Percentiles rank a stretch among this genome's conserved stretches.
phyloP scores from a whole-genome alignment of 2,797 vertebrate genomes.

The Myotis findleyi region DNA sequence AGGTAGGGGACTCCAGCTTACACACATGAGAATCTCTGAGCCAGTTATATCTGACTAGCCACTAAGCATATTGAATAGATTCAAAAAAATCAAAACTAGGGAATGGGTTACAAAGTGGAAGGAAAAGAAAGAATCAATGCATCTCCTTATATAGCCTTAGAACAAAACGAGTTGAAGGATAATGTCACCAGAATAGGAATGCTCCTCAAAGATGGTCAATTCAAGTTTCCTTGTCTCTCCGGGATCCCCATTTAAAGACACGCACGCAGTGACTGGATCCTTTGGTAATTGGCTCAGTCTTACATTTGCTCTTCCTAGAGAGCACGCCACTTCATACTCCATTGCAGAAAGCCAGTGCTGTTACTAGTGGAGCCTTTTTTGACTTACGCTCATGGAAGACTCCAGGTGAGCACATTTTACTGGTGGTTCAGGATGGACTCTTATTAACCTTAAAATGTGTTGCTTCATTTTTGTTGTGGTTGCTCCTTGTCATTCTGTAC shows the following conservation, averaged over 20 bases:
- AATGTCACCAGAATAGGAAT: slow-evolving; percentile 4
- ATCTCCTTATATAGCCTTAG: slow-evolving; percentile 5
- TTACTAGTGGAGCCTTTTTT: slow-evolving; percentile 64
- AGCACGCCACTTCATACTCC: slow-evolving; percentile 72
- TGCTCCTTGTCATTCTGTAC: not conserved
- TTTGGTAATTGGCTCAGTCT: slow-evolving; percentile 3
- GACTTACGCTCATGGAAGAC: not conserved
- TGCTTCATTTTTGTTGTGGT: not conserved
- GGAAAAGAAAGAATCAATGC: slow-evolving; percentile 51
- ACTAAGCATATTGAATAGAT: not conserved
- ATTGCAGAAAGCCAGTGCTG: slow-evolving; percentile 42
- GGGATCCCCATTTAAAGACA: slow-evolving; percentile 52
- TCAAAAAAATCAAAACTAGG: slow-evolving; percentile 57
- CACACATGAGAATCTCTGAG: not conserved
- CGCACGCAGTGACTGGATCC: not conserved
- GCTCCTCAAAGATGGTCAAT: not conserved
- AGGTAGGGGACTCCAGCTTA: not conserved
- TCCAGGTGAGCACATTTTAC: slow-evolving; percentile 71
- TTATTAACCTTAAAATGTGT: slow-evolving; percentile 68
- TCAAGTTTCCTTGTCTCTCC: slow-evolving; percentile 25
- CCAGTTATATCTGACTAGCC: not conserved
- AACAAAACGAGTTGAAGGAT: slow-evolving; percentile 54
- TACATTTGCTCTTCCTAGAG: slow-evolving; percentile 38
- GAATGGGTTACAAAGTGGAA: not conserved
- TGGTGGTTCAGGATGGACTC: slow-evolving; percentile 35